Evolutionary conservation across 2,888 invertebrate species (phyloP).

Genomic region (Mythimna albipuncta): DNA sequence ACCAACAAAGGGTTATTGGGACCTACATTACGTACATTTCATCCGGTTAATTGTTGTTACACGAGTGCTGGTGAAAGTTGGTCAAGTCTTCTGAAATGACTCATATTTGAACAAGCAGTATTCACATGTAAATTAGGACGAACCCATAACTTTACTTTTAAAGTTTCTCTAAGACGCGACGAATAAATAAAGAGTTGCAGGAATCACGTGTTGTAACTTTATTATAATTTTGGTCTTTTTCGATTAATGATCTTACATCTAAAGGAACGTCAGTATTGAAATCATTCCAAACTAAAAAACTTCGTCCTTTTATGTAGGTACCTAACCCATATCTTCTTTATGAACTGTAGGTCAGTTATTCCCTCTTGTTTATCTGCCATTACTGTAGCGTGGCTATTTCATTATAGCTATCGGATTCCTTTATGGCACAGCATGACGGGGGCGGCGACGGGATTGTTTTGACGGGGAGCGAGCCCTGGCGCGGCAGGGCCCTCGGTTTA

Average conservation of each 20-base stretch:
- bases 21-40: constrained; percentile 63
- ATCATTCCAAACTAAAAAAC: neutral
- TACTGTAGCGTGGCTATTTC: constrained; percentile 34
- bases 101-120: constrained; percentile 86
- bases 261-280: neutral
- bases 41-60: constrained; percentile 78
- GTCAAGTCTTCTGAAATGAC: constrained; percentile 82
- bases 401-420: constrained; percentile 45
- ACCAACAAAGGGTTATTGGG: constrained; percentile 68
- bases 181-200: constrained; percentile 33
- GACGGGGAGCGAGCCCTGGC: constrained; percentile 67
- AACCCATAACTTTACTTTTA: constrained; percentile 69
- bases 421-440: constrained; percentile 38
- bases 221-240: neutral
- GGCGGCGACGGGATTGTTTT: constrained; percentile 71
- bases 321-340: constrained; percentile 6
- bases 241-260: neutral
- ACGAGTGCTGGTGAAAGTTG: constrained; percentile 86
- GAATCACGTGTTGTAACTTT: constrained; percentile 17
- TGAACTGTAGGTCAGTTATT: neutral
- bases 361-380: constrained; percentile 4
- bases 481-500: constrained; percentile 65
- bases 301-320: neutral
- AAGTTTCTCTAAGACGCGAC: constrained; percentile 69
- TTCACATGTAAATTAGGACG: constrained; percentile 85